These are phyloP conservation scores for Eupsittula cactorum DNA, from an alignment of 2,113 vertebrate genomes.

Conservation along the genomic window DNA sequence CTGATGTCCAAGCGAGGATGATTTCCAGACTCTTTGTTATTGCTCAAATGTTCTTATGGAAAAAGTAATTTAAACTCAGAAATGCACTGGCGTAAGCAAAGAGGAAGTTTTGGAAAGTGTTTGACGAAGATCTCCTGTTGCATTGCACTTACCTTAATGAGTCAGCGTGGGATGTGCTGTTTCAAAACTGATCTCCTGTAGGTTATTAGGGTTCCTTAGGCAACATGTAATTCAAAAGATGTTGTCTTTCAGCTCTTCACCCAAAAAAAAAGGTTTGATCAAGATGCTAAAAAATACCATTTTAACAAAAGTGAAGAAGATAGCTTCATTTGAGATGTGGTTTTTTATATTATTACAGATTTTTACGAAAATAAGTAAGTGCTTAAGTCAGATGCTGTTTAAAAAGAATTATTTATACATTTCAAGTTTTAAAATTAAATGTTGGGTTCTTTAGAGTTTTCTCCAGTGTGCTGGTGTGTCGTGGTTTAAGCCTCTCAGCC, in stretches of 20 bases:
- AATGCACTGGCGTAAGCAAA: slow-evolving; percentile 8
- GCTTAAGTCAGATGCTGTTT: not conserved
- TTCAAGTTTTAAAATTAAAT: not conserved
- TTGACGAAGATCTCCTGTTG: not conserved
- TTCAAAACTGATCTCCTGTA: not conserved
- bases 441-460: not conserved
- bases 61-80: slow-evolving; percentile 15
- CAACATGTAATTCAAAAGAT: not conserved
- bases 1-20: not conserved
- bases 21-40: slow-evolving; percentile 13
- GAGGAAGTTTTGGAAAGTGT: not conserved
- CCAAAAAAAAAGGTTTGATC: not conserved
- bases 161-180: not conserved
- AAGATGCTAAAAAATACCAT: not conserved
- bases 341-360: not conserved
- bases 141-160: slow-evolving; percentile 15
- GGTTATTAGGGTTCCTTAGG: not conserved
- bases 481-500: too few species aligned
- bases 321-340: not conserved
- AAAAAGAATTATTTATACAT: not conserved
- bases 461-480: not conserved
- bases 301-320: not conserved
- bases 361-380: not conserved
- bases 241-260: not conserved
- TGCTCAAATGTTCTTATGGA: slow-evolving; percentile 17